Conservation (phyloP, 2,888 invertebrate genomes). For the Leptinotarsa rubiginosa region DNA sequence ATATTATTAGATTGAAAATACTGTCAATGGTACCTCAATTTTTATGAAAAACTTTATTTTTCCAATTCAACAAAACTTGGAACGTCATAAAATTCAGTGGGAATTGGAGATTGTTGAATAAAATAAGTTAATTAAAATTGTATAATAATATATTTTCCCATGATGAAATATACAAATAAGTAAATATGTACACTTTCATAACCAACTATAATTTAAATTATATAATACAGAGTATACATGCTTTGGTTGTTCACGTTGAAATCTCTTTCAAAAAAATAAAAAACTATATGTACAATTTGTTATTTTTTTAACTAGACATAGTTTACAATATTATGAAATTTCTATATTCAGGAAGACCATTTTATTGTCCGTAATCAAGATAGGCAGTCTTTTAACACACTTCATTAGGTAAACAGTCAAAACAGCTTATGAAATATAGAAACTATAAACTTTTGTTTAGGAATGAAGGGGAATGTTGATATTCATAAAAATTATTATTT, state of each 20-base stretch:
- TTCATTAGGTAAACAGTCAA: background rate
- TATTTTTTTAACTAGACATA: background rate
- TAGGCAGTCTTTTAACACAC: conserved; percentile 1
- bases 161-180: conserved; percentile 46
- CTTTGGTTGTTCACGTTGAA: conserved; percentile 59
- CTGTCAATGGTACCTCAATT: no score
- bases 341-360: background rate
- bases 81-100: background rate
- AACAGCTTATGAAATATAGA: conserved; percentile 4
- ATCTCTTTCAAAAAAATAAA: conserved; percentile 36
- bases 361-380: conserved; percentile 10
- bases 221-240: conserved; percentile 64
- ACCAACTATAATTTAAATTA: conserved; percentile 49
- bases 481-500: no score
- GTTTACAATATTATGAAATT: background rate
- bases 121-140: conserved; percentile 36
- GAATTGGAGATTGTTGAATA: background rate
- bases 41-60: no score
- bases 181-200: conserved; percentile 52
- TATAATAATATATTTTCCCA: conserved; percentile 55
- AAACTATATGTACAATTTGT: conserved; percentile 17
- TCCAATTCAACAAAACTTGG: background rate
- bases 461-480: background rate
- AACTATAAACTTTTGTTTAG: background rate
- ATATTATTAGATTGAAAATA: no score